These are phyloP conservation scores for Nansenia antarctica DNA, from an alignment of 2,113 vertebrate species.

Conservation along the genomic window DNA sequence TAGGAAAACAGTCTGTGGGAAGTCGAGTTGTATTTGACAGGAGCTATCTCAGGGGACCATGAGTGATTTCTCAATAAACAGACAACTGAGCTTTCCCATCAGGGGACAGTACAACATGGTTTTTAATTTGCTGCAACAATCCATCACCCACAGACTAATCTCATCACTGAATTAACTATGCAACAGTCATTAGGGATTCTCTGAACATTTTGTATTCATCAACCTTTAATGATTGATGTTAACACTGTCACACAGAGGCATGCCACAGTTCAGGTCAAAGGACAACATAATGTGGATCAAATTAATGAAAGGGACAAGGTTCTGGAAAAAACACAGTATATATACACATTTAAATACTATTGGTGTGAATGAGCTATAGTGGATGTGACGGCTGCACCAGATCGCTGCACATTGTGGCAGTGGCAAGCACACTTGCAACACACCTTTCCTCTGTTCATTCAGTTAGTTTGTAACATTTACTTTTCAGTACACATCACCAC, in stretches of 20 bases:
- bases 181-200: neutral
- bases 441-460: too few relatives aligned
- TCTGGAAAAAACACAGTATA: neutral
- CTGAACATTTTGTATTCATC: neutral
- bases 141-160: neutral
- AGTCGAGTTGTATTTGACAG: neutral
- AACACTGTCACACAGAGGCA: neutral
- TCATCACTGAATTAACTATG: neutral
- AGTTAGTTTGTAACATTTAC: too few relatives aligned
- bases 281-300: neutral
- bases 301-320: neutral
- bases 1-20: neutral
- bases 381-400: neutral
- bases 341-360: neutral
- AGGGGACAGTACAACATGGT: conserved; percentile 29
- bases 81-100: conserved; percentile 34
- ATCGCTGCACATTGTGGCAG: too few relatives aligned
- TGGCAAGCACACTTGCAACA: too few relatives aligned
- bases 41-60: neutral
- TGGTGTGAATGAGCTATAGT: neutral
- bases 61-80: conserved; percentile 45
- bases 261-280: neutral
- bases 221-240: neutral
- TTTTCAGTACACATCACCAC: too few relatives aligned
- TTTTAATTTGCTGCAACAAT: conserved; percentile 25